Base-by-base conservation (phyloP, 2,113 vertebrate genomes). In the Larimichthys crocea region DNA sequence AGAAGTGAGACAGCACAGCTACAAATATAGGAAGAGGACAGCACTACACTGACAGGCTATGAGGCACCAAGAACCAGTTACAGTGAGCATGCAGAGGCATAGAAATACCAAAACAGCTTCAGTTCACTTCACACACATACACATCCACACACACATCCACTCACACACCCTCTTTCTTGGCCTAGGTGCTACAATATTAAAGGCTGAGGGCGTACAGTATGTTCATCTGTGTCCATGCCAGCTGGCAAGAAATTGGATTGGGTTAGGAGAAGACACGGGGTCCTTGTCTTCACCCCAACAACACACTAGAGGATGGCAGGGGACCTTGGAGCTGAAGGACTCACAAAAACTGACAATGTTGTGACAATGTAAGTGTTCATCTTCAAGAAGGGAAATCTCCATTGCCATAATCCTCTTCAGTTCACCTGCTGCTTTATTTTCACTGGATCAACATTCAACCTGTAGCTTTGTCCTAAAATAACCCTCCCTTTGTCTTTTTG, bases 11-110 rank as follows among this genome's bases (percentile, higher is more conserved):
- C 31, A 73, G 12, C 60, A 68, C 68, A n/a, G 0, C 29, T 14
- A 49, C 61, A 80, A 50, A 44, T 9, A 67, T 50, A 89, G 40
- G 22, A 49, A 56, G 65, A 75, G 57, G 62, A 76, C 62, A 77
- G 17, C 57, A 83, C 67, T 20, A 85, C 76, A 79, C 1, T 20
- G 52, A 85, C 63, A 76, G 48, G 40, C 68, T n/a, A 82, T 29
- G 83, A 87, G 49, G 68, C 71, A 82, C 55, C 44, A 60, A 26
- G 24, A 84, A 56, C 49, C 35, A 52, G 16, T 50, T 62, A 80
- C 63, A 77, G 70, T 16, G 56, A 82, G 79, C 90, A 89, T 91
- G 84, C 84, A 88, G 29, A 77, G 59, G 57, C 67, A 76, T 60
- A 75, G 48, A 70, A 59, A 67, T 24, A 78, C 65, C 69, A 70